Evolutionary conservation across 2,797 vertebrate species (phyloP), one percentile per base, ranked within the genome.

Genomic region (Rhinatrema bivittatum): DNA sequence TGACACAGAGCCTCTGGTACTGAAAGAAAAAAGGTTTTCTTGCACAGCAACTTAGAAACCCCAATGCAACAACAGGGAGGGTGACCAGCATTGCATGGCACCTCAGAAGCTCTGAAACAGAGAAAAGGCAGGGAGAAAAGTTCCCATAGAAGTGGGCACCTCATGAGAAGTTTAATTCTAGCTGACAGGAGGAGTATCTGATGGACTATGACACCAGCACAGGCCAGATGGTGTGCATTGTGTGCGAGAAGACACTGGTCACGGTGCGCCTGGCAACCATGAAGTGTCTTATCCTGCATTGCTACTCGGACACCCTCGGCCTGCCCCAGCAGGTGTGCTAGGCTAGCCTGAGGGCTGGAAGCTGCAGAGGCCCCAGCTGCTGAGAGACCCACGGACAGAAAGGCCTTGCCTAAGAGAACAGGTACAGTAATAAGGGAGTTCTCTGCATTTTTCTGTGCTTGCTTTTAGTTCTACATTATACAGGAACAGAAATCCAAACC

Each of bases 261-360:
- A 44, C 29, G 4, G 3, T 29, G 11, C 25, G 38, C 12, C 25
- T 53, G 22, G 26, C 36, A 16, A 28, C 26, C 2, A 37, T 45
- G 27, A 51, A 39, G 36, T 49, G 20, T 4, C 49, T 51, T 35
- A 51, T 51, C 21, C 41, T 39, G 3, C 40, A 39, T 41, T 51
- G 49, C 49, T 49, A 51, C 4, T 23, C 42, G 2, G 41, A 45
- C 33, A 46, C 44, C 4, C 33, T 42, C 7, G 39, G 53, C 16
- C 30, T 53, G 29, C 41, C 43, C 2, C 41, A 41, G 0, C 41
- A 33, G 5, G 49, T 51, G 19, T 41, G 49, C 7, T 36, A 41
- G 16, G 30, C 41, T 27, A 44, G 51, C 27, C 49, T 32, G 3
- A 41, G 14, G 49, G 39, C 15, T 51, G 49, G 49, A 49, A 51